Percentiles rank a stretch among this genome's conserved stretches.
These are phyloP conservation scores for Andrena flavipes DNA, from an alignment of 2,888 invertebrate species.

Conservation along the genomic window DNA sequence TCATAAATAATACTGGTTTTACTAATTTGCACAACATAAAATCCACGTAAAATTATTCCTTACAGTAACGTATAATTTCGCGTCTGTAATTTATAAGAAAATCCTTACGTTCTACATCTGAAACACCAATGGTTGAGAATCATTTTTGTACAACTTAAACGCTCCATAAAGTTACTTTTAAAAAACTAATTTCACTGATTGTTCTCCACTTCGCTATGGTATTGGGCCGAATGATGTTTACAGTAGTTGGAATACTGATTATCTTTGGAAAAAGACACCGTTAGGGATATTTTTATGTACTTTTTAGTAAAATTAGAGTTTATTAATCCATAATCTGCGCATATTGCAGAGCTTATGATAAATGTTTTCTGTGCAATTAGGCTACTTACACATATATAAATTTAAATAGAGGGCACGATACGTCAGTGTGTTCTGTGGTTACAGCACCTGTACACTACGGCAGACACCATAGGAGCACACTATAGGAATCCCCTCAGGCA, in stretches of 20 bases:
- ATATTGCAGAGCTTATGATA: constrained; percentile 60
- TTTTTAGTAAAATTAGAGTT: constrained; percentile 32
- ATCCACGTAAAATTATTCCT: background rate
- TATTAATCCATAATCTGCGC: constrained; percentile 56
- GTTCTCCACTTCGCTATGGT: constrained; percentile 73
- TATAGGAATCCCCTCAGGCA: constrained; percentile 92
- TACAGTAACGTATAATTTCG: background rate
- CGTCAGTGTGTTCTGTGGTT: constrained; percentile 86
- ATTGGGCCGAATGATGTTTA: constrained; percentile 66
- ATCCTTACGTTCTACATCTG: constrained; percentile 78
- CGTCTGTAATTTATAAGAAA: constrained; percentile 27
- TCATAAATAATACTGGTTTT: background rate
- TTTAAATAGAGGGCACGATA: constrained; percentile 77
- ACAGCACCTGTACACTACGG: constrained; percentile 89
- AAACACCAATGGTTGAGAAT: constrained; percentile 76
- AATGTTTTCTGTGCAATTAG: constrained; percentile 63
- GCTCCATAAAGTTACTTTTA: constrained; percentile 62
- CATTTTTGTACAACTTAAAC: constrained; percentile 76
- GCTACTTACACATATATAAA: constrained; percentile 52
- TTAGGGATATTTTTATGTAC: constrained; percentile 23
- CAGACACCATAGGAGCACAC: constrained; percentile 88
- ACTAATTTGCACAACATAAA: background rate
- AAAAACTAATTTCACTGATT: constrained; percentile 69
- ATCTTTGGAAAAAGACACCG: background rate
- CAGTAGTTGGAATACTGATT: background rate